Percentiles rank a stretch among this genome's conserved stretches.
These are phyloP conservation scores for Gymnodraco acuticeps DNA, from an alignment of 2,797 vertebrate species.

Conservation along the genomic window DNA sequence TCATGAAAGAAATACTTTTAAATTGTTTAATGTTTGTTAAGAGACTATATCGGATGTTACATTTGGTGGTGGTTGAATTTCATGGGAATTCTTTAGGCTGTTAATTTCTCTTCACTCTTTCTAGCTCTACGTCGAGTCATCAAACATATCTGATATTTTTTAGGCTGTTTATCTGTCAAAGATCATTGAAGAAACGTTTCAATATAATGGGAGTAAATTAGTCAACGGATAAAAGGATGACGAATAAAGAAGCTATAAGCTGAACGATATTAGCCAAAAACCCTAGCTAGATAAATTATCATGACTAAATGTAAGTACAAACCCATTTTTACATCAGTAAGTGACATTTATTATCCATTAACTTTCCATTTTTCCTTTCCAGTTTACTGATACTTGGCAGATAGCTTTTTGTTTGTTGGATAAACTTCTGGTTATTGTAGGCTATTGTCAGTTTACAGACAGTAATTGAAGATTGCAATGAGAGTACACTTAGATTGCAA, in stretches of 20 bases:
- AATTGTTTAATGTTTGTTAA: neutral
- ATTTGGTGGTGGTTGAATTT: neutral
- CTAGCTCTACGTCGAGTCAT: neutral
- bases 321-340: too few species aligned
- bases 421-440: neutral
- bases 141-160: neutral
- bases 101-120: neutral
- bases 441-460: neutral
- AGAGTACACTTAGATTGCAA: neutral
- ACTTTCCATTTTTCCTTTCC: too few species aligned
- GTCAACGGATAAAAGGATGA: too few species aligned
- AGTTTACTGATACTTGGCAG: too few species aligned
- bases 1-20: neutral
- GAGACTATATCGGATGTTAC: too few species aligned
- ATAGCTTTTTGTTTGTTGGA: neutral
- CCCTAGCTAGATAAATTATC: neutral
- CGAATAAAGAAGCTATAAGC: neutral
- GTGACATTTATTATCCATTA: too few species aligned
- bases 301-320: neutral
- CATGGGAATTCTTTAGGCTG: neutral
- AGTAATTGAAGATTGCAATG: neutral
- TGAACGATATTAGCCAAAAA: neutral
- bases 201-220: neutral
- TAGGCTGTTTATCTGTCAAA: neutral
- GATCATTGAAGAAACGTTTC: neutral